These are phyloP conservation scores for Crypturellus undulatus DNA, from an alignment of 2,113 vertebrate genomes.

Conservation along the genomic window DNA sequence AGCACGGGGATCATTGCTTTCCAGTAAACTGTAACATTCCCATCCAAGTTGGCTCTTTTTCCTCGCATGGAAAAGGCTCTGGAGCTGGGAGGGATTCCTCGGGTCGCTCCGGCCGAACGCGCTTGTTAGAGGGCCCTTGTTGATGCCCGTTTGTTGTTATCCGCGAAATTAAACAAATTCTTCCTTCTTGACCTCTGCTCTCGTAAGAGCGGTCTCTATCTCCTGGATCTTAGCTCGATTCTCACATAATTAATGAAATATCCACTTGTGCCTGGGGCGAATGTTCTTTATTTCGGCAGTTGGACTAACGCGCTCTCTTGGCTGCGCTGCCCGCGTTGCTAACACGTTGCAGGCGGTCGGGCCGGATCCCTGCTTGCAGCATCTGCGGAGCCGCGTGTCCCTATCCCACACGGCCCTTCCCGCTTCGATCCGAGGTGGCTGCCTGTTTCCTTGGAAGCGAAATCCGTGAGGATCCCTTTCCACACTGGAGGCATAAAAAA, in stretches of 20 bases:
- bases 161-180: neutral
- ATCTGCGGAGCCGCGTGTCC: fast-evolving
- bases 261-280: neutral
- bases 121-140: neutral
- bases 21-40: neutral
- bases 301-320: neutral
- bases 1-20: neutral
- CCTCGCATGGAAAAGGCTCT: neutral
- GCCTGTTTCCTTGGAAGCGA: fast-evolving
- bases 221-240: neutral
- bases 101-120: neutral
- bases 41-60: neutral
- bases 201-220: neutral
- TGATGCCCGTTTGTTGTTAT: neutral
- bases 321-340: neutral
- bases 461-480: neutral
- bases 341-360: neutral
- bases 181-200: neutral
- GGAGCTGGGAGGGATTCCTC: neutral
- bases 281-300: neutral
- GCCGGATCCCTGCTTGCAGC: neutral
- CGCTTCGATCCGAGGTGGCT: neutral
- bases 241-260: neutral
- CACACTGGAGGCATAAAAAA: no score
- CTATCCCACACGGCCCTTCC: fast-evolving